Base-by-base conservation (phyloP, 2,888 invertebrate species). In the Isotomurus palustris region DNA sequence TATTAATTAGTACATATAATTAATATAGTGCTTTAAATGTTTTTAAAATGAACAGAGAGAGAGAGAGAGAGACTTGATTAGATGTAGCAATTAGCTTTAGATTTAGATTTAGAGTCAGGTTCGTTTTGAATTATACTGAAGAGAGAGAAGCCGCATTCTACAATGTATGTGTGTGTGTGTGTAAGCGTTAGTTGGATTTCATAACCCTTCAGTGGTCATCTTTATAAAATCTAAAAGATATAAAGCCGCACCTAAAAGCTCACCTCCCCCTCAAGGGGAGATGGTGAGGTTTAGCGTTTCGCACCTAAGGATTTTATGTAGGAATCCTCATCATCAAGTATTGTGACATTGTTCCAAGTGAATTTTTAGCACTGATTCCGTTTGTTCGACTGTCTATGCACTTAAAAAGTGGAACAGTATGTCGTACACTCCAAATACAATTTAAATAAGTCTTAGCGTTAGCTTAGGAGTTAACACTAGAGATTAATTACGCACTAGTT, bases 121-220 rank as follows among this genome's bases (percentile, higher is more conserved):
- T n/a, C n/a, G n/a, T n/a, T n/a, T n/a, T 32, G 8, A 32, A 32
- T 32, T 32, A 8, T 32, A 32, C 8, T 32, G 32, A 32, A 8
- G 14, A 32, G 32, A 10, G 14, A 14, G 8, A 10, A 32, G 32
- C 14, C 14, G 5, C 19, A 49, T 35, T 32, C 49, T n/a, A 35
- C 35, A 10, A 32, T 49, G 35, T n/a, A 22, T 44, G n/a, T 24
- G n/a, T 22, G 35, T 35, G 29, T 17, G 35, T 47, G 35, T 28
- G 17, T 49, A 49, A 49, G 49, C 49, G 49, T 49, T 49, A 35
- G 19, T 49, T 28, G 49, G 49, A 49, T 49, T 49, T 28, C 12
- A 22, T 44, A 49, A 32, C 38, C 19, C 38, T 19, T 38, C 38
- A 38, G 14, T 38, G 17, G 19, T 38, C 38, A 38, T 38, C 38